These are phyloP conservation scores for Salvator merianae DNA, from an alignment of 2,113 vertebrate species.

Conservation along the genomic window DNA sequence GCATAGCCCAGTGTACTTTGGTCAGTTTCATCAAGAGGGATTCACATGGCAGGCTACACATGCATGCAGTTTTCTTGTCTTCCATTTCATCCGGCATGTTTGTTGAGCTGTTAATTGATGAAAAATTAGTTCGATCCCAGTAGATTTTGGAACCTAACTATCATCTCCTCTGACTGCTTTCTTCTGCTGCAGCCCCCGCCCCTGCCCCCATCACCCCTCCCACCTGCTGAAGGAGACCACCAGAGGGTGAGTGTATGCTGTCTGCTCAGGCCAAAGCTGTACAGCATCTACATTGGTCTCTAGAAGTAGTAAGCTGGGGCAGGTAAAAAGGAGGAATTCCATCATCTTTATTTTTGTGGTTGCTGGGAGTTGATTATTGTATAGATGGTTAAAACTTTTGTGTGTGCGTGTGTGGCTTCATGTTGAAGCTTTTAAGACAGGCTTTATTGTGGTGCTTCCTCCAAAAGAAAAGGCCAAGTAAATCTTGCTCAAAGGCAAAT, in stretches of 20 bases:
- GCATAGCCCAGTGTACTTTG: background rate
- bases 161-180: background rate
- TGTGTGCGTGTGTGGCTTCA: background rate
- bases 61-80: background rate
- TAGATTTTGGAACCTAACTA: background rate
- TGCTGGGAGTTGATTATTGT: background rate
- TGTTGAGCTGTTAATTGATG: too few relatives aligned
- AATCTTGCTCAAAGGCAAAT: background rate
- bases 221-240: background rate
- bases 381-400: background rate
- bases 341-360: background rate
- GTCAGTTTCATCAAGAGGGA: background rate
- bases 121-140: background rate
- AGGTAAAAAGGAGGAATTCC: background rate
- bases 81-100: background rate
- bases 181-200: conserved; percentile 1
- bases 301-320: background rate
- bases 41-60: background rate
- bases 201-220: background rate
- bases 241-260: background rate
- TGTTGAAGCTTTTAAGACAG: background rate
- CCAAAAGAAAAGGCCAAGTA: too few relatives aligned
- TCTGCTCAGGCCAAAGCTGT: background rate
- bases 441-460: background rate
- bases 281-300: background rate